phyloP scores from a whole-genome alignment of 2,888 invertebrate genomes.

The Drosophila formosana region DNA sequence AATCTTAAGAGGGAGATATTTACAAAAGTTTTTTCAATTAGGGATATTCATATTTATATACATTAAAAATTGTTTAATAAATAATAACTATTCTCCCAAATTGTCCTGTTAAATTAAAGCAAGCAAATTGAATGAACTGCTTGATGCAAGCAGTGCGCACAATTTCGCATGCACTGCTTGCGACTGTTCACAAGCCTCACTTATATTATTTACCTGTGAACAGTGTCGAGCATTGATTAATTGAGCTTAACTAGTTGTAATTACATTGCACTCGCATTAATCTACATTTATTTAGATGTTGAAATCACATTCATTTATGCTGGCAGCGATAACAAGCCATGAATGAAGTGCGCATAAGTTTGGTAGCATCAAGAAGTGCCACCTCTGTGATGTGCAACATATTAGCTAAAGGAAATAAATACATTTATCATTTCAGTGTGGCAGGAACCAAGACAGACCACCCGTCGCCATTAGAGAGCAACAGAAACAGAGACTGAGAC shows the following conservation, averaged over 20 bases:
- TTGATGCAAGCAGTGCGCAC: neutral
- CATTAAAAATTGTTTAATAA: neutral
- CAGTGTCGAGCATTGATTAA: neutral
- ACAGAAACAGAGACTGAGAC: slow-evolving; percentile 5
- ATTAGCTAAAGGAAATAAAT: slow-evolving; percentile 73
- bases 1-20: too few relatives aligned
- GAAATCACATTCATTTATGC: slow-evolving; percentile 18
- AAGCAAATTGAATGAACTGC: neutral
- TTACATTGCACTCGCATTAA: slow-evolving; percentile 3
- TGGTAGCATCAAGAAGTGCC: slow-evolving; percentile 5
- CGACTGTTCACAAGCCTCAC: neutral
- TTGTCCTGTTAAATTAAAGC: neutral
- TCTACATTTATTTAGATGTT: slow-evolving; percentile 10
- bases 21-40: too few relatives aligned
- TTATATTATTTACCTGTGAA: neutral
- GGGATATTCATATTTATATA: too few relatives aligned
- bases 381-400: slow-evolving; percentile 46
- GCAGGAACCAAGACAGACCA: slow-evolving; percentile 73
- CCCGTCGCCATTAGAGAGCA: slow-evolving; percentile 72
- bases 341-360: slow-evolving; percentile 11
- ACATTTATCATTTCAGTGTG: slow-evolving; percentile 82
- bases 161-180: neutral
- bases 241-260: slow-evolving; percentile 2
- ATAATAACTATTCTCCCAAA: neutral
- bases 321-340: slow-evolving; percentile 1